Conservation (phyloP, 2,888 invertebrate genomes). For the Archaeoteleia sp. region DNA sequence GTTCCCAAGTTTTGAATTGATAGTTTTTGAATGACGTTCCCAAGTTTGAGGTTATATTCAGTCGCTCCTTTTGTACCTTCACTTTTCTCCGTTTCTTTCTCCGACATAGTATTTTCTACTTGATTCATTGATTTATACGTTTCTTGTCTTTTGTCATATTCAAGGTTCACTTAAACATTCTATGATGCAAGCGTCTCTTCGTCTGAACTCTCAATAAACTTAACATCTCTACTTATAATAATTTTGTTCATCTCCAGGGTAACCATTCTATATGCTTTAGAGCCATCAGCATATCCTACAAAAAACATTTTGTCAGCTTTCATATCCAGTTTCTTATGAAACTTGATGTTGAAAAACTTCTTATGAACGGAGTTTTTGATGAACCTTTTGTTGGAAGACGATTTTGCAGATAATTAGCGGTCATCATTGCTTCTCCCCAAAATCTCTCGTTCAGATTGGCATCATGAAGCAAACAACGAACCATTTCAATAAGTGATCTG, state of each 20-base stretch:
- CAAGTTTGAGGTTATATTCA: constrained; percentile 14
- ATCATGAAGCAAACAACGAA: constrained; percentile 8
- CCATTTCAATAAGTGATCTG: constrained; percentile 9
- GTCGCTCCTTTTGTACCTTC: constrained; percentile 34
- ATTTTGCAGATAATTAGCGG: constrained; percentile 24
- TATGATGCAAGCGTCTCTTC: no score
- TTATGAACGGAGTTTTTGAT: no score
- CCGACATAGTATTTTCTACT: no score
- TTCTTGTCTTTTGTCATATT: no score
- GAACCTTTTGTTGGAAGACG: constrained; percentile 13
- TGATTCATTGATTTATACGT: no score
- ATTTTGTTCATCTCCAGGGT: constrained; percentile 15
- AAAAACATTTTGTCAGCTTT: constrained; percentile 31
- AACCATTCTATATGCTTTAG: constrained; percentile 27
- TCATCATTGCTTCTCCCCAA: constrained; percentile 27
- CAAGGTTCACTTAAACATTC: no score
- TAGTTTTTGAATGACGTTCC: no score
- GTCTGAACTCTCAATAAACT: no score
- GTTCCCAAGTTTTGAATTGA: constrained; percentile 15
- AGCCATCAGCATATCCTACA: constrained; percentile 33
- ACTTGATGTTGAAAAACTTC: constrained; percentile 26
- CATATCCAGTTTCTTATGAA: constrained; percentile 14
- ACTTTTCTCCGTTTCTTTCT: no score
- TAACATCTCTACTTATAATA: constrained; percentile 16
- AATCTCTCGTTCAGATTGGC: constrained; percentile 6